Evolutionary conservation across 2,797 vertebrate genomes (phyloP), one percentile per base, ranked within the genome.

Genomic region (Crypturellus tataupa): DNA sequence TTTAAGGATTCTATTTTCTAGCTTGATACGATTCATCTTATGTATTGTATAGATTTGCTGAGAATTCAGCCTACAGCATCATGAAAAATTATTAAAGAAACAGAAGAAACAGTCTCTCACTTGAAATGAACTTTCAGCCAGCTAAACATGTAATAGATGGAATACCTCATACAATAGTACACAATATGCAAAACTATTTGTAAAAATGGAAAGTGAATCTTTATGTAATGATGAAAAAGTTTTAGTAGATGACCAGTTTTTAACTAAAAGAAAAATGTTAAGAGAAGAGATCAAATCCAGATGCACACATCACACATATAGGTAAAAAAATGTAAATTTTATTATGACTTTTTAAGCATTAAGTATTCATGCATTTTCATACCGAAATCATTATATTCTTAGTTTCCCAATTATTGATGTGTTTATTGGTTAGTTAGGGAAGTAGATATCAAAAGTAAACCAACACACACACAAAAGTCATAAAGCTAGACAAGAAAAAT

Each of bases 221-320:
- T 75, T 59, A 24, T 3, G 14, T 35, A 46, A 56, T 18, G 3
- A 6, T 4, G 11, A 2, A 0, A 11, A 17, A 25, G 4, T 49
- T 42, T 64, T 46, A 56, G 9, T 6, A 84, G 20, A 3, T 56
- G 15, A 90, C 31, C 18, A 35, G 2, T 2, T 35, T 47, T 85
- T 67, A 89, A 44, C 5, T 46, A 40, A 84, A 91, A 37, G 2
- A 77, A 73, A 25, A 6, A 51, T 19, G 3, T 49, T 70, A 63
- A 31, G 40, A 63, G 7, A 51, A 2, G 6, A 79, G 85, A 44
- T 13, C 18, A 35, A 67, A 42, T 8, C 5, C 16, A 47, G 29
- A 53, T 58, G 4, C 23, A 49, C 8, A 12, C 4, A 33, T 46
- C 25, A 65, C n/a, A 58, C 27, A 29, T 46, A 18, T 6, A 65